Evolutionary conservation across 2,113 vertebrate species (phyloP).

Genomic region (Abramis brama): DNA sequence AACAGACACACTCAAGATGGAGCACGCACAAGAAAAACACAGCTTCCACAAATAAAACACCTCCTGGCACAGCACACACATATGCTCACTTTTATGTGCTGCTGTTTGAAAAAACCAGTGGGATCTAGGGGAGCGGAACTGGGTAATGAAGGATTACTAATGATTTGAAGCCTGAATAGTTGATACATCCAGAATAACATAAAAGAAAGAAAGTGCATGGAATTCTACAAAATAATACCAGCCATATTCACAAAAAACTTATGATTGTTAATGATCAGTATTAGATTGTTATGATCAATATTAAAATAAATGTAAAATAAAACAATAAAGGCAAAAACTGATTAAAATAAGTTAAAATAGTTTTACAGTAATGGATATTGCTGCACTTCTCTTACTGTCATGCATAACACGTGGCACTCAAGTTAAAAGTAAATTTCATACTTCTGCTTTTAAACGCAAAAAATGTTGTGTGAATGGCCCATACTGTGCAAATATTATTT

Average conservation of each 20-base stretch:
- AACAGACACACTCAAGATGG: neutral
- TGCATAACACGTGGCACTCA: no score
- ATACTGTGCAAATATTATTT: neutral
- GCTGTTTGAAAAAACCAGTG: neutral
- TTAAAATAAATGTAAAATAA: neutral
- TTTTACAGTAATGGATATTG: neutral
- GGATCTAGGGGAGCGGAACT: neutral
- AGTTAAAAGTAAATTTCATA: neutral
- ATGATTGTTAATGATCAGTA: neutral
- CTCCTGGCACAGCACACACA: neutral
- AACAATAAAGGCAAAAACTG: neutral
- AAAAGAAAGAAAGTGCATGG: neutral
- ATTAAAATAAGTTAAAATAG: neutral
- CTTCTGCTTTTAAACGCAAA: neutral
- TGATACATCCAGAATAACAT: neutral
- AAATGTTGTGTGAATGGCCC: neutral
- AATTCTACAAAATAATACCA: neutral
- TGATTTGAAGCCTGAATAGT: neutral
- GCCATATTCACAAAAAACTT: neutral
- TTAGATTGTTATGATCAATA: neutral
- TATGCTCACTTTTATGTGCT: neutral
- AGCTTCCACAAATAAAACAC: constrained; percentile 17
- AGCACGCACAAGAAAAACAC: neutral
- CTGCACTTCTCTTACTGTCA: no score
- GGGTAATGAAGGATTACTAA: constrained; percentile 24